Base-by-base conservation (phyloP, 2,888 invertebrate genomes). In the Stenoptilia bipunctidactyla region DNA sequence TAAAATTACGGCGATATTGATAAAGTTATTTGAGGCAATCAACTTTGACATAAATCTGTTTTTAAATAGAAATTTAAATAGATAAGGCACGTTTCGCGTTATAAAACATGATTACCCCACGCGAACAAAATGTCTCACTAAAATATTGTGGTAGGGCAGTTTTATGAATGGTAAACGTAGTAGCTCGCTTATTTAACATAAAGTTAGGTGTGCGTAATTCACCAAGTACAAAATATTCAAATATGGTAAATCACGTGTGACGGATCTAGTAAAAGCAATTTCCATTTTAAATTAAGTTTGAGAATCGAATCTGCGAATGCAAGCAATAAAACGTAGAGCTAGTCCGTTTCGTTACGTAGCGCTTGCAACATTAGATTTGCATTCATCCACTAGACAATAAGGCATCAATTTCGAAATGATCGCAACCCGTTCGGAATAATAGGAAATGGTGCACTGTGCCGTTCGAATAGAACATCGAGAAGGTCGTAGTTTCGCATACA, bases 361-460 rank as follows among this genome's bases (percentile, higher is more conserved):
- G 44, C 50, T 57, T 66, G 63, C 66, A 61, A 67, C 63, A 72
- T 60, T 46, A 44, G 51, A 50, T 46, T 50, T 49, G 50, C 57
- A 57, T 60, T 58, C 58, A 61, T 65, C 56, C 59, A 55, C 54
- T 59, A 71, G 66, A 79, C 79, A 75, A 73, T 70, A 61, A 65
- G 63, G 74, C 67, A 67, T 74, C 70, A 62, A 71, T 77, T 75
- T 74, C 74, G 66, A 69, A 77, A 76, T 58, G 58, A 20, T 56
- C 56, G 54, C 52, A 56, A 49, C 61, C 65, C 66, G 66, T 67
- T 68, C 61, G 57, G 63, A 63, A 73, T 75, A 69, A 76, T 80
- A 79, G 82, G 79, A 82, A 80, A 75, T 73, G 72, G 75, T 80
- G 69, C 79, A 79, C 68, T 61, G 56, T 64, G 65, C 53, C 69